Evolutionary conservation across 2,888 invertebrate species (phyloP).

Genomic region (Meteorus cinctellus): DNA sequence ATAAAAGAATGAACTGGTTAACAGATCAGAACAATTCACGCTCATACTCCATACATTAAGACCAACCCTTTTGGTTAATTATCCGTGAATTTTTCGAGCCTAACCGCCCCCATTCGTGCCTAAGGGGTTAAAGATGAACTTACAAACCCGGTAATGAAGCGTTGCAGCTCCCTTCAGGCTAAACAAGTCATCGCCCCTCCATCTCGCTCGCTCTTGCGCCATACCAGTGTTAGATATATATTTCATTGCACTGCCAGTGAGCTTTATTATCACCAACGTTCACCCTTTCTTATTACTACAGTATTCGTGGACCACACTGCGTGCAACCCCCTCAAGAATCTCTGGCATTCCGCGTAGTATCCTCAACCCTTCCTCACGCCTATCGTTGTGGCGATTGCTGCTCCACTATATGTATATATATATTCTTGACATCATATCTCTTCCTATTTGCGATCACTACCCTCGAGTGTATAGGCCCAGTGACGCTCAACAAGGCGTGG

Average conservation of each 20-base stretch:
- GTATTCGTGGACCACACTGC: slow-evolving; percentile 28
- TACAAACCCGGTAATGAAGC: slow-evolving; percentile 70
- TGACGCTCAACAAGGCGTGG: slow-evolving; percentile 70
- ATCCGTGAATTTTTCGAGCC: slow-evolving; percentile 62
- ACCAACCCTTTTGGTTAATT: slow-evolving; percentile 59
- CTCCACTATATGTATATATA: neutral
- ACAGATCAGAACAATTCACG: slow-evolving; percentile 7
- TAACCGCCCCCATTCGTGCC: slow-evolving; percentile 47
- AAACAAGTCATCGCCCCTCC: slow-evolving; percentile 69
- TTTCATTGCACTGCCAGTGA: slow-evolving; percentile 64
- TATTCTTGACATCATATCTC: slow-evolving; percentile 41
- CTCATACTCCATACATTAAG: neutral
- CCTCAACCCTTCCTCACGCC: slow-evolving; percentile 71
- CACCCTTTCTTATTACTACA: slow-evolving; percentile 50
- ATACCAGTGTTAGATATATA: slow-evolving; percentile 60
- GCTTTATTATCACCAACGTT: slow-evolving; percentile 67
- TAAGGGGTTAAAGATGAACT: slow-evolving; percentile 71
- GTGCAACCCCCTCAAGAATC: slow-evolving; percentile 43
- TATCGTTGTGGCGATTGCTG: slow-evolving; percentile 57
- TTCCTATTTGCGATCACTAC: slow-evolving; percentile 49
- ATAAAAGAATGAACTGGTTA: neutral
- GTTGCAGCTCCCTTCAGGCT: slow-evolving; percentile 57
- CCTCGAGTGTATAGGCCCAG: slow-evolving; percentile 56
- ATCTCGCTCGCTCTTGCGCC: slow-evolving; percentile 59
- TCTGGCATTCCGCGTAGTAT: slow-evolving; percentile 60